Evolutionary conservation across 2,113 vertebrate species (phyloP).

Genomic region (Entelurus aequoreus): DNA sequence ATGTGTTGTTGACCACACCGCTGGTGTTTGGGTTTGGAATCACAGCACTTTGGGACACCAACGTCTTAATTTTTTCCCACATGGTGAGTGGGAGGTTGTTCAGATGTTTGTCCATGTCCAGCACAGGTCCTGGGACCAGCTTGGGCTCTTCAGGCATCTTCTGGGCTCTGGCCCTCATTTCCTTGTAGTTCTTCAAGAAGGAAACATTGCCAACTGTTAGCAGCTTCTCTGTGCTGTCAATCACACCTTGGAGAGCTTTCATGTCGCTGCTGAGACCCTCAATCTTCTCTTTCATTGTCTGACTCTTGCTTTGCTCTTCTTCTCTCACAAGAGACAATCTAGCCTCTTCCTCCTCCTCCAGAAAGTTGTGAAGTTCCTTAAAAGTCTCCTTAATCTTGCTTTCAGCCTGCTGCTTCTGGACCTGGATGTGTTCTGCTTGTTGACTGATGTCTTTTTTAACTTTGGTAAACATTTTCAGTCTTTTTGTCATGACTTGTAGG

Average conservation of each 20-base stretch:
- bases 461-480: not conserved
- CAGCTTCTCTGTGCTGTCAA: no score
- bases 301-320: no score
- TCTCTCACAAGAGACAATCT: no score
- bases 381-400: not conserved
- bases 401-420: not conserved
- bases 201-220: not conserved
- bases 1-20: not conserved
- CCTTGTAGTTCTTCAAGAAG: slow-evolving; percentile 1
- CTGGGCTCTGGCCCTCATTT: not conserved
- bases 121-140: not conserved
- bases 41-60: no score
- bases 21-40: not conserved
- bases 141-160: not conserved
- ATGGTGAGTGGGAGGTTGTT: slow-evolving; percentile 8
- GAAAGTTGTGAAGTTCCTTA: not conserved
- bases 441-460: not conserved
- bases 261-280: no score
- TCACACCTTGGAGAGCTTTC: no score
- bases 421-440: slow-evolving; percentile 1
- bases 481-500: not conserved
- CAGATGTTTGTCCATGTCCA: slow-evolving; percentile 10
- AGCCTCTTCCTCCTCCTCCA: slow-evolving; percentile 6
- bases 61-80: slow-evolving; percentile 4
- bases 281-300: no score